Evolutionary conservation across 1,140 invertebrate genomes (phyloP), one percentile per base, ranked within the genome.

Genomic region (Anastrepha ludens): DNA sequence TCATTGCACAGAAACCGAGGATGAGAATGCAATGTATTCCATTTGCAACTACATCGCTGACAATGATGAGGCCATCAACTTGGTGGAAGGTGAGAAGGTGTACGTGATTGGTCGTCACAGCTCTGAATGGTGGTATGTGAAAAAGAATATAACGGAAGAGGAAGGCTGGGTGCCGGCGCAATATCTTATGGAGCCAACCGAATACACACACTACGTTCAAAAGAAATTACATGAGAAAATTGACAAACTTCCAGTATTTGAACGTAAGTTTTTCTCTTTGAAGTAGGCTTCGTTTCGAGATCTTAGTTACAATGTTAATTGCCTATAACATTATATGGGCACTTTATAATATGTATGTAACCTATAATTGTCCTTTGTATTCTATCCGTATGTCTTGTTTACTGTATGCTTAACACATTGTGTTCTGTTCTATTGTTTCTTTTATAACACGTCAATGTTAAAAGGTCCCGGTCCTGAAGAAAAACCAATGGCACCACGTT

Each of bases 101-200:
- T 97, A 97, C 88, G 96, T 98, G 55, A 94, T 98, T 88, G 97
- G 97, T 93, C 96, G 96, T 87, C 95, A 96, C 65, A 97, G 97
- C 88, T 94, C 94, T 87, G 97, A 98, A 90, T 98, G 97, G 97
- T 98, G 98, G 98, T 98, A 97, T 91, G 97, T 98, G 0, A 96
- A 95, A 89, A 99, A 98, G 93, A 96, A 97, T 93, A 93, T 98
- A 20, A 98, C 97, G 0, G 96, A 98, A 92, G 97, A 98, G 94
- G 97, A 96, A 91, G 98, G 98, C 86, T 98, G 97, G 96, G 97
- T 98, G 44, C 98, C 98, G n/a, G 96, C 97, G 3, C 96, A 97
- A 92, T 97, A 98, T 90, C 94, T 99, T 0, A 96, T 98, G 94
- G 96, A 97, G 91, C 96, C 97, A 93, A 93, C 94, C 3, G 96